phyloP scores from a whole-genome alignment of 2,888 invertebrate species.

The Pseudoips prasinana region DNA sequence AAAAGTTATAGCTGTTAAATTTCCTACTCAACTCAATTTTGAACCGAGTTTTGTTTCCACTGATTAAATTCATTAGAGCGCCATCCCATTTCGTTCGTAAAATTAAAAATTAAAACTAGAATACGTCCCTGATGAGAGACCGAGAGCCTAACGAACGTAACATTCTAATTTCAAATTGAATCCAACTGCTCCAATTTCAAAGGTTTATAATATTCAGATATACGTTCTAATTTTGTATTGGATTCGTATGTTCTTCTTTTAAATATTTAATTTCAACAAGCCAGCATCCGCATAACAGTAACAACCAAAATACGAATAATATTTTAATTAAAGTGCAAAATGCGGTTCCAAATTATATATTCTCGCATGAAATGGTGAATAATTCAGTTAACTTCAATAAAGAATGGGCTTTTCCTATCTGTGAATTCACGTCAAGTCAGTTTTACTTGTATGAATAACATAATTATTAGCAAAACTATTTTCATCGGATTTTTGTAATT shows the following conservation, averaged over 20 bases:
- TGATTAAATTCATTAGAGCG: conserved; percentile 17
- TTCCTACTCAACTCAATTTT: too few species aligned
- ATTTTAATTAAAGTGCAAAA: conserved; percentile 25
- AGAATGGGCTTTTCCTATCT: too few species aligned
- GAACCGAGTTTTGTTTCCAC: too few species aligned
- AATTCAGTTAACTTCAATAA: neutral
- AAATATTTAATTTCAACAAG: too few species aligned
- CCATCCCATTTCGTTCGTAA: conserved; percentile 14
- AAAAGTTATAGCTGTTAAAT: too few species aligned
- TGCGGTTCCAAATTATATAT: conserved; percentile 18
- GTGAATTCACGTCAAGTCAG: too few species aligned
- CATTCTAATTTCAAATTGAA: conserved; percentile 21
- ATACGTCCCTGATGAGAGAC: conserved; percentile 12
- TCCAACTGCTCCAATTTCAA: conserved; percentile 3
- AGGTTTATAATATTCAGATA: conserved; percentile 5
- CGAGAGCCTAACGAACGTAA: conserved; percentile 7
- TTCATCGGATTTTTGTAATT: too few species aligned
- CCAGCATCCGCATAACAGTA: too few species aligned
- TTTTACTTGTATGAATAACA: too few species aligned
- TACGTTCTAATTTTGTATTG: too few species aligned
- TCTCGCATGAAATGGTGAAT: conserved; percentile 13
- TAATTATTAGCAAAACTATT: too few species aligned
- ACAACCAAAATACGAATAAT: neutral
- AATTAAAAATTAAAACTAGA: conserved; percentile 24
- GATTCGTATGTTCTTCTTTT: too few species aligned